These are phyloP conservation scores for Synanthedon tipuliformis DNA, from an alignment of 2,888 invertebrate genomes.

Conservation along the genomic window DNA sequence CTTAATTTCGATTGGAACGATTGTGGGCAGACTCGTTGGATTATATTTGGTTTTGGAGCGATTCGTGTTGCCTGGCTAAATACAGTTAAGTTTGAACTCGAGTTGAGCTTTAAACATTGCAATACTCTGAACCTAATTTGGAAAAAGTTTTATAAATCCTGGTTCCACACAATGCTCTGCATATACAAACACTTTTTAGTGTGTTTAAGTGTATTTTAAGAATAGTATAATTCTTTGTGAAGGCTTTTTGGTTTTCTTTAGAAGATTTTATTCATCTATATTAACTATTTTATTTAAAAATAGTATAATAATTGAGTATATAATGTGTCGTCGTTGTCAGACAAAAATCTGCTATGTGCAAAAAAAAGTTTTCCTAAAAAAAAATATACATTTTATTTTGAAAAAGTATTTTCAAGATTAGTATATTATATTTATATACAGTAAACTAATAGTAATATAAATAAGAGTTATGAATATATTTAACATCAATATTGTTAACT, in stretches of 20 bases:
- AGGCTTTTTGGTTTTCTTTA: too few relatives aligned
- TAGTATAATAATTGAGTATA: too few relatives aligned
- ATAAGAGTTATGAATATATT: conserved; percentile 1
- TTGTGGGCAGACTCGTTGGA: conserved; percentile 4
- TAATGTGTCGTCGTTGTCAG: too few relatives aligned
- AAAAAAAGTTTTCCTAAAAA: too few relatives aligned
- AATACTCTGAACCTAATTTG: neutral
- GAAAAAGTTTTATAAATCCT: neutral
- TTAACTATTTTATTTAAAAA: too few relatives aligned
- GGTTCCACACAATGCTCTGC: neutral
- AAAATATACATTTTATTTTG: too few relatives aligned
- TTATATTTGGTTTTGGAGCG: conserved; percentile 7
- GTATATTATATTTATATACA: too few relatives aligned
- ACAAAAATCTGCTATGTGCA: too few relatives aligned
- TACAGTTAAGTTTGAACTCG: conserved; percentile 4
- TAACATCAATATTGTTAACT: neutral
- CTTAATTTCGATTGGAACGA: conserved; percentile 5
- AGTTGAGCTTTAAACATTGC: conserved; percentile 3
- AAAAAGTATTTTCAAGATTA: too few relatives aligned
- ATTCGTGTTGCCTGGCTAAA: conserved; percentile 6
- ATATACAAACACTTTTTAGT: neutral
- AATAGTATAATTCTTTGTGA: too few relatives aligned
- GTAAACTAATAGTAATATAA: neutral
- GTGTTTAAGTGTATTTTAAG: too few relatives aligned
- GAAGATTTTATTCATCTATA: too few relatives aligned